phyloP scores from a whole-genome alignment of 2,113 vertebrate genomes.

The Apteryx mantelli region DNA sequence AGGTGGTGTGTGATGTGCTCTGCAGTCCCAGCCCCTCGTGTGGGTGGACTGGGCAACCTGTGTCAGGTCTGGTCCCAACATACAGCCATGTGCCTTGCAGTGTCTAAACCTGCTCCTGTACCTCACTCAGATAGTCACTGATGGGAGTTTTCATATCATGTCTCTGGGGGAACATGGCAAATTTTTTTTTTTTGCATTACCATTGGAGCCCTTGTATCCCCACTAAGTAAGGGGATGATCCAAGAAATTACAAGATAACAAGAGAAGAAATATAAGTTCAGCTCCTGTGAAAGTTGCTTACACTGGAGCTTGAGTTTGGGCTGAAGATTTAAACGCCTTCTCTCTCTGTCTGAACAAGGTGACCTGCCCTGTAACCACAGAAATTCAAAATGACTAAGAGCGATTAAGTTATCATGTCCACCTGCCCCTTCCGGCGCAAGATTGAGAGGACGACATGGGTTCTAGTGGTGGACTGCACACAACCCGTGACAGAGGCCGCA shows the following conservation, averaged over 20 bases:
- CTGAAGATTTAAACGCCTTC: constrained; percentile 37
- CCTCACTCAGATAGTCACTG: not conserved
- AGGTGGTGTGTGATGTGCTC: not conserved
- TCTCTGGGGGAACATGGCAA: accelerated
- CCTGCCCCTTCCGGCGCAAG: not conserved
- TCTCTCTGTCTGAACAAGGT: not conserved
- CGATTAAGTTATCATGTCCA: constrained; percentile 52
- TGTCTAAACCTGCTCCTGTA: not conserved
- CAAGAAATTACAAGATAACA: not conserved
- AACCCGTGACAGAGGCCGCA: not conserved
- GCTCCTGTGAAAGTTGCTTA: not conserved
- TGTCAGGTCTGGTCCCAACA: not conserved
- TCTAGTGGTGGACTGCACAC: constrained; percentile 2
- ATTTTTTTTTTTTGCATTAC: not conserved
- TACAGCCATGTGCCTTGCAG: not conserved
- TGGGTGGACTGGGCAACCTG: accelerated
- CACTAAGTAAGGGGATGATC: not conserved
- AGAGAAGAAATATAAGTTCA: not conserved
- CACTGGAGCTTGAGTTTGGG: not conserved
- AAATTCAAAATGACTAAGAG: constrained; percentile 48
- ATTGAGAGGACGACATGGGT: constrained; percentile 25
- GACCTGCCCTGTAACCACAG: constrained; percentile 22
- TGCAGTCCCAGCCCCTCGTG: not conserved
- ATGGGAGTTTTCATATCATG: not conserved
- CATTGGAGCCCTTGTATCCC: not conserved